Conservation (phyloP, 1,140 invertebrate genomes). For the Bactericera cockerelli region DNA sequence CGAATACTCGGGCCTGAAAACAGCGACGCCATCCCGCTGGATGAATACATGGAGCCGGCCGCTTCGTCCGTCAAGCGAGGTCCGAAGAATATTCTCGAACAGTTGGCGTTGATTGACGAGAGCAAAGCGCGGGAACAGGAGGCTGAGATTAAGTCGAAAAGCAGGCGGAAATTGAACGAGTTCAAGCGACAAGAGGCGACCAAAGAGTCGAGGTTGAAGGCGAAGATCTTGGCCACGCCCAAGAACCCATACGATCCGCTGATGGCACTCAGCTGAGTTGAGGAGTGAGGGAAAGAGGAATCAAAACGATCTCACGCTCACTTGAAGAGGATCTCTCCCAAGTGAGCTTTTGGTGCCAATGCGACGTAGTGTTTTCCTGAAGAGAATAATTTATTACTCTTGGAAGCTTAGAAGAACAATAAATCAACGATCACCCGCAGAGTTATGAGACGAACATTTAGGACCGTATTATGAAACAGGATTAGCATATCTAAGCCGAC, state of each 20-base stretch:
- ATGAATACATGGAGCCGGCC: conserved; percentile 16
- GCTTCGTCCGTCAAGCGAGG: conserved; percentile 25
- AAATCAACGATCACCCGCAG: too few relatives aligned
- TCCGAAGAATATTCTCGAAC: conserved; percentile 69
- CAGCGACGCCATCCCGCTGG: neutral
- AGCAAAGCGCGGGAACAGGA: conserved; percentile 30
- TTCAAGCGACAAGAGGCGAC: conserved; percentile 40
- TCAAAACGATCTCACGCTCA: conserved; percentile 4
- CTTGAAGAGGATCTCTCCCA: neutral
- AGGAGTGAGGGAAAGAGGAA: neutral
- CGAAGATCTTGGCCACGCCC: conserved; percentile 25
- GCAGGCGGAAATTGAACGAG: conserved; percentile 47
- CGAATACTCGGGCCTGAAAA: neutral
- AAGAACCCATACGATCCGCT: conserved; percentile 41
- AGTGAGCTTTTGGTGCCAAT: neutral
- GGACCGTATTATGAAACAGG: too few relatives aligned
- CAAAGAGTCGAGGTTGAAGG: conserved; percentile 35
- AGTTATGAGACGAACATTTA: too few relatives aligned
- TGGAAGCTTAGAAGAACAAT: too few relatives aligned
- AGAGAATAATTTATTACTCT: too few relatives aligned
- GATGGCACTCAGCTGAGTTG: conserved; percentile 44
- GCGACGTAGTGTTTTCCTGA: neutral
- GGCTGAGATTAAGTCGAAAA: conserved; percentile 34
- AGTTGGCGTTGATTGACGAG: conserved; percentile 49
- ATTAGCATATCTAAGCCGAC: too few relatives aligned